Conservation (phyloP, 2,113 vertebrate genomes). For the Agelaius phoeniceus region DNA sequence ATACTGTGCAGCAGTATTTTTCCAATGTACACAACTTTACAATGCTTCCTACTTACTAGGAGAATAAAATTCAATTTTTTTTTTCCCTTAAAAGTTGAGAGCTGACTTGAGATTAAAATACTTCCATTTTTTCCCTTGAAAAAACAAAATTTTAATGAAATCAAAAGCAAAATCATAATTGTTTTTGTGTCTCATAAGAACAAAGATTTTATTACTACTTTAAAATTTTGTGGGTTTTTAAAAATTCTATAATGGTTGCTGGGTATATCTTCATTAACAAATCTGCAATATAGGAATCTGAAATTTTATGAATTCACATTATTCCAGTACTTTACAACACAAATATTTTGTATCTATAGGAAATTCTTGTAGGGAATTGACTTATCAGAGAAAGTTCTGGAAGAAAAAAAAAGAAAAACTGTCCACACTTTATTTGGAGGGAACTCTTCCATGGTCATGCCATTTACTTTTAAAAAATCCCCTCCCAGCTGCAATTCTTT, state of each 20-base stretch:
- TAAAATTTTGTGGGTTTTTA: not conserved
- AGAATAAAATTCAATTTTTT: not conserved
- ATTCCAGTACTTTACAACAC: not conserved
- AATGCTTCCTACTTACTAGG: not conserved
- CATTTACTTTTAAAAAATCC: not conserved
- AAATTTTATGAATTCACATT: not conserved
- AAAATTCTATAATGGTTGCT: not conserved
- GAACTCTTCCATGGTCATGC: not conserved
- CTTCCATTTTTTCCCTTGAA: rapidly evolving
- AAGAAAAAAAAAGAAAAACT: not conserved
- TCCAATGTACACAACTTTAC: not conserved
- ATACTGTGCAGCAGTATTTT: not conserved
- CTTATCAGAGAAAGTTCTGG: not conserved
- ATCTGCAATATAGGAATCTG: not conserved
- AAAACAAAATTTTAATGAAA: not conserved
- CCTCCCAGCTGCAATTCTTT: not conserved
- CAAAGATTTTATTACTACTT: not conserved
- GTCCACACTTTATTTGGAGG: not conserved
- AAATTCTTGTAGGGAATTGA: not conserved
- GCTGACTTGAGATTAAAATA: not conserved
- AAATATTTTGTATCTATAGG: not conserved
- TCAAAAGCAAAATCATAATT: not conserved
- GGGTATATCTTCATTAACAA: not conserved
- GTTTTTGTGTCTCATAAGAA: not conserved
- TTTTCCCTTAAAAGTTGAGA: not conserved